Conservation (phyloP, 2,797 vertebrate genomes). For the Rhinoraja longicauda region DNA sequence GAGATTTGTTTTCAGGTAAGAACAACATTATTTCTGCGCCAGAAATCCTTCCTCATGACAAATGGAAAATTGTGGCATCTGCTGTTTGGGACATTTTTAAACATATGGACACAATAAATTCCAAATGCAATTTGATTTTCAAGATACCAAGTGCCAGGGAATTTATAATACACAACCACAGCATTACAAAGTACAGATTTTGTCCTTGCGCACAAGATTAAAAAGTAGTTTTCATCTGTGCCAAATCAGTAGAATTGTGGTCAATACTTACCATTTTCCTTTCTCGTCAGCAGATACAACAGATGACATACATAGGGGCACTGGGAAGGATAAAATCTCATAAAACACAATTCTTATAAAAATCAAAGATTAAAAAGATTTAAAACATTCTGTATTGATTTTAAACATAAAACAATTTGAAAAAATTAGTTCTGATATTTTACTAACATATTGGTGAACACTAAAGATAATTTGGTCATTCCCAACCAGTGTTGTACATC, state of each 20-base stretch:
- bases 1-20: not conserved
- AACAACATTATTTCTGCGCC: not conserved
- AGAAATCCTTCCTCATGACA: not conserved
- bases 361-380: not conserved
- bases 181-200: not conserved
- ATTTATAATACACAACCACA: not conserved
- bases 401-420: not conserved
- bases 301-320: conserved; percentile 82
- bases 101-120: not conserved
- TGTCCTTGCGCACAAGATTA: not conserved
- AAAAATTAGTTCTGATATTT: not conserved
- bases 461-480: not conserved
- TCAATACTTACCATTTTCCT: conserved; percentile 71
- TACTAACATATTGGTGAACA: no score
- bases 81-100: not conserved
- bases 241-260: not conserved
- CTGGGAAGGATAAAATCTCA: conserved; percentile 58
- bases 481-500: not conserved
- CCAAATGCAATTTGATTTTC: not conserved
- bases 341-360: not conserved
- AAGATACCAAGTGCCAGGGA: not conserved
- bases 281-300: conserved; percentile 83
- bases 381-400: not conserved
- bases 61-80: not conserved
- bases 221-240: not conserved